Evolutionary conservation across 2,113 vertebrate genomes (phyloP).

Genomic region (Pungitius pungitius): DNA sequence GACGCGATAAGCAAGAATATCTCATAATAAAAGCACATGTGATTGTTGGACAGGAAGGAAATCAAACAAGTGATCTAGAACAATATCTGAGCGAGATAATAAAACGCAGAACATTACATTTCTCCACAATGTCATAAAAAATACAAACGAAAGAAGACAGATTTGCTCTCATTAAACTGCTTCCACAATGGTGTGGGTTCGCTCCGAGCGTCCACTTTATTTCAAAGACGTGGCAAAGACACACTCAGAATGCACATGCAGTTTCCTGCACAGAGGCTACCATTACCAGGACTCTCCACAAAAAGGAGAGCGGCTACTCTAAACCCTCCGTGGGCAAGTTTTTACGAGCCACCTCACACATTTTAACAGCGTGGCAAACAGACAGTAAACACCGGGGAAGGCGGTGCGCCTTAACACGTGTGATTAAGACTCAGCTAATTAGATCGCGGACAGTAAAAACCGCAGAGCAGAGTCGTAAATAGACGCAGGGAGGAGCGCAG

Average conservation of each 20-base stretch:
- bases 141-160: not conserved
- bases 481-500: slow-evolving; percentile 25
- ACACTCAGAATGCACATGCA: not conserved
- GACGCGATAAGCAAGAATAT: slow-evolving; percentile 51
- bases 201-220: not conserved
- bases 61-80: slow-evolving; percentile 3
- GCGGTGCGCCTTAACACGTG: slow-evolving; percentile 74
- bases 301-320: slow-evolving; percentile 53
- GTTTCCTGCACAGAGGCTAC: slow-evolving; percentile 5
- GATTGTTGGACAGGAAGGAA: slow-evolving; percentile 22
- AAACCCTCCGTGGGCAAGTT: slow-evolving; percentile 48
- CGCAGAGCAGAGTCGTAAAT: slow-evolving; percentile 71
- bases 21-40: slow-evolving; percentile 41
- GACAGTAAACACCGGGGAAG: slow-evolving; percentile 80
- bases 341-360: slow-evolving; percentile 78
- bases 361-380: slow-evolving; percentile 80
- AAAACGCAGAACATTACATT: not conserved
- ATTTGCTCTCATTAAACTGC: not conserved
- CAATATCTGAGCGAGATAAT: not conserved
- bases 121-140: not conserved
- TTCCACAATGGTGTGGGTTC: not conserved
- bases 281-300: slow-evolving; percentile 47
- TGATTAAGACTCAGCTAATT: slow-evolving; percentile 81
- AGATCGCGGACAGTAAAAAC: slow-evolving; percentile 75
- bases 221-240: not conserved